Conservation (phyloP, 2,888 invertebrate genomes). For the Noctua comes region DNA sequence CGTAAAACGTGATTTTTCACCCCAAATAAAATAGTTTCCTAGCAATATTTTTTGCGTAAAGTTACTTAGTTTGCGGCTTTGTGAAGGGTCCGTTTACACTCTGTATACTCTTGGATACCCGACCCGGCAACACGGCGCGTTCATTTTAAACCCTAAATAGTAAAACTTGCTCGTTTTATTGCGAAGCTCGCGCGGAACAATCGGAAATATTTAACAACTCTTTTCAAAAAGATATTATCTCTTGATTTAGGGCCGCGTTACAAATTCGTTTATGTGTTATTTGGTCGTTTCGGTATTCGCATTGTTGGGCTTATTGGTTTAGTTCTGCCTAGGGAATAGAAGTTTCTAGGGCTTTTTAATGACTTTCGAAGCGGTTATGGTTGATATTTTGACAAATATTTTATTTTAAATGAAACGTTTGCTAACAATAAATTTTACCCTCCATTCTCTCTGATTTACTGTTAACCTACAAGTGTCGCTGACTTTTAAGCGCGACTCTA, state of each 20-base stretch:
- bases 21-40: background rate
- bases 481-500: background rate
- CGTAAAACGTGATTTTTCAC: background rate
- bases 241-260: slow-evolving; percentile 54
- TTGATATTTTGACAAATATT: slow-evolving; percentile 28
- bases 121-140: slow-evolving; percentile 25
- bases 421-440: slow-evolving; percentile 14
- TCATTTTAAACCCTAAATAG: slow-evolving; percentile 37
- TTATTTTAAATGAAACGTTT: slow-evolving; percentile 40
- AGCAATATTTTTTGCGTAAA: background rate
- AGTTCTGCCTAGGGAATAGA: slow-evolving; percentile 23
- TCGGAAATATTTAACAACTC: slow-evolving; percentile 51
- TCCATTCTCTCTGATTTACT: slow-evolving; percentile 6
- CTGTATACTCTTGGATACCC: slow-evolving; percentile 17
- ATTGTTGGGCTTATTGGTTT: slow-evolving; percentile 51
- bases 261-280: slow-evolving; percentile 52
- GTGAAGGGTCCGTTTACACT: background rate
- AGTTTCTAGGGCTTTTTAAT: slow-evolving; percentile 48
- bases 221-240: slow-evolving; percentile 54
- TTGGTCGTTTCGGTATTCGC: slow-evolving; percentile 44
- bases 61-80: background rate
- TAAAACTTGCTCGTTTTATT: slow-evolving; percentile 37
- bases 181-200: slow-evolving; percentile 20
- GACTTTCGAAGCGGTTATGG: slow-evolving; percentile 28
- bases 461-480: background rate